A percentile compares a stretch with the other conserved stretches of the same genome.
Conservation (phyloP, 2,113 vertebrate genomes). For the Todiramphus chloris region DNA sequence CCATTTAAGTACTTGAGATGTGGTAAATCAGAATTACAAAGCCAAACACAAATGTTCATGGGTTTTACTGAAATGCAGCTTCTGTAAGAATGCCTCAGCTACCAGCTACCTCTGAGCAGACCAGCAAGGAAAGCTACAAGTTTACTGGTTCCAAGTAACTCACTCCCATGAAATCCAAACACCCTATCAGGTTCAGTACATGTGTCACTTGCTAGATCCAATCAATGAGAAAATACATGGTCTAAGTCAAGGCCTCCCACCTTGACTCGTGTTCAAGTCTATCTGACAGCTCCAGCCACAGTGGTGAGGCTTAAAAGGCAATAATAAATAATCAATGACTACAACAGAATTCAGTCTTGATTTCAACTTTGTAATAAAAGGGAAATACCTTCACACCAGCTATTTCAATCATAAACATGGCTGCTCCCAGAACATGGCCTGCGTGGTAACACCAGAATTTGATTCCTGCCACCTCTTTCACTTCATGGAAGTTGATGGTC, state of each 20-base stretch:
- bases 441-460: constrained; percentile 99
- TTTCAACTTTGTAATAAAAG: neutral
- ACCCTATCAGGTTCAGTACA: neutral
- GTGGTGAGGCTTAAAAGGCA: neutral
- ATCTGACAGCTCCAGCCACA: neutral
- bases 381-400: constrained; percentile 92
- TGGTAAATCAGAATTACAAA: neutral
- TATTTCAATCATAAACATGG: constrained; percentile 99
- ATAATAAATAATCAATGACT: neutral
- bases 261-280: neutral
- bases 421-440: constrained; percentile 93
- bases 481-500: constrained; percentile 98
- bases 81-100: neutral
- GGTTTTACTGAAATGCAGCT: neutral
- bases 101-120: neutral
- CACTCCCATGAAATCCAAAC: neutral
- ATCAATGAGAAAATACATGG: neutral
- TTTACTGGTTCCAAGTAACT: neutral
- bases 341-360: neutral
- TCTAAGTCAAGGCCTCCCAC: neutral
- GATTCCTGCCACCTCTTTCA: constrained; percentile 97
- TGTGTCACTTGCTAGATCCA: neutral
- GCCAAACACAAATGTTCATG: neutral
- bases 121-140: neutral
- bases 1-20: neutral